These are phyloP conservation scores for Colossoma macropomum DNA, from an alignment of 2,113 vertebrate species.

Conservation along the genomic window DNA sequence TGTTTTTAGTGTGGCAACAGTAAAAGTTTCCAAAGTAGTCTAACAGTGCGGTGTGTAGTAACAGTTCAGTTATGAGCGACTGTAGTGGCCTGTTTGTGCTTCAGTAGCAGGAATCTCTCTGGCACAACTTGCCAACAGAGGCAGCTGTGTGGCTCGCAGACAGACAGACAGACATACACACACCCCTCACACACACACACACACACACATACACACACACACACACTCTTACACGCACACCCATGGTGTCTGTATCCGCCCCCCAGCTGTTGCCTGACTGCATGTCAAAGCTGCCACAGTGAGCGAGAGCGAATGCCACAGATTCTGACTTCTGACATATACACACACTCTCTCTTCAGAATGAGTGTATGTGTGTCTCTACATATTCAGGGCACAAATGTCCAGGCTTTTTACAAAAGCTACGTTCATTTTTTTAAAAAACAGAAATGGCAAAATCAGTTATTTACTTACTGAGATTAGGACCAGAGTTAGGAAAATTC, in stretches of 20 bases:
- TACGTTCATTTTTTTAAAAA: too few relatives aligned
- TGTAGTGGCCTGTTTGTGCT: slow-evolving; percentile 19
- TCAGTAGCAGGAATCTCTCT: slow-evolving; percentile 46
- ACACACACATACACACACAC: slow-evolving; percentile 25
- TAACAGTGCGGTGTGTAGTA: slow-evolving; percentile 13
- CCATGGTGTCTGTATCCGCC: slow-evolving; percentile 35
- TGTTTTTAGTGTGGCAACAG: background rate
- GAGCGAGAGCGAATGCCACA: slow-evolving; percentile 48
- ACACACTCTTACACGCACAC: slow-evolving; percentile 29
- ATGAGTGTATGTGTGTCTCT: background rate
- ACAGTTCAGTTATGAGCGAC: slow-evolving; percentile 22
- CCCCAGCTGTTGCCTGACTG: slow-evolving; percentile 53
- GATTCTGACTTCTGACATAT: slow-evolving; percentile 50
- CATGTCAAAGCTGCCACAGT: slow-evolving; percentile 52
- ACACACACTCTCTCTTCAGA: slow-evolving; percentile 1
- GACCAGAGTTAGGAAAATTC: too few relatives aligned
- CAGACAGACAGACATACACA: slow-evolving; percentile 44
- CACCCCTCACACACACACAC: slow-evolving; percentile 25
- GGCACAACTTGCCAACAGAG: slow-evolving; percentile 47
- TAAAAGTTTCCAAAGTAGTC: slow-evolving; percentile 4
- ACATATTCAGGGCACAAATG: too few relatives aligned
- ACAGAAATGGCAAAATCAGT: too few relatives aligned
- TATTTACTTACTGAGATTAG: too few relatives aligned
- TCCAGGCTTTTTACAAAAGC: too few relatives aligned
- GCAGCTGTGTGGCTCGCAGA: slow-evolving; percentile 51